Base-by-base conservation (phyloP, 2,113 vertebrate species). In the Arizona elegans region DNA sequence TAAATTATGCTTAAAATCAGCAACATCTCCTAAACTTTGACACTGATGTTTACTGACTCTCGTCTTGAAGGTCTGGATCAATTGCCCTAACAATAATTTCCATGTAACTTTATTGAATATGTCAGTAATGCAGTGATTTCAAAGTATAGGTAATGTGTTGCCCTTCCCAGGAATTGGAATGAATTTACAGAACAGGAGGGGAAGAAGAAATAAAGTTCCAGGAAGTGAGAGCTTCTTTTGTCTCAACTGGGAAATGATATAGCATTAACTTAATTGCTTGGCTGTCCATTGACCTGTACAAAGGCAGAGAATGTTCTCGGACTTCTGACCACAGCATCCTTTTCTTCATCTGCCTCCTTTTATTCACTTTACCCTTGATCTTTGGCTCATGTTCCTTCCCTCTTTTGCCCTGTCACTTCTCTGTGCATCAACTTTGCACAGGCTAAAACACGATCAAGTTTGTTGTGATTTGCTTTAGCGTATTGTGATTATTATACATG, bases 1-100 rank as follows among this genome's bases (percentile, higher is more conserved):
- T 94, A 93, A 96, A 95, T 95, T 94, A 87, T 91, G 62, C 70
- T 93, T 96, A 93, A 56, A 92, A 90, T 95, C 93, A 93, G 89
- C 91, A 91, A 26, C 70, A n/a, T 58, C 91, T 88, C 59, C 85
- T 62, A 86, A n/a, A 65, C 8, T 38, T 87, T 65, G 23, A 47
- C 33, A 43, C 12, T 5, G 15, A 90, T 75, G 56, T 15, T 86
- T 87, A 86, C 50, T 38, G 59, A 75, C 13, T 86, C 29, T 85
- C 29, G 19, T 50, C 24, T 47, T 29, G 85, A 62, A 33, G 87
- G 52, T 38, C 33, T 5, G 23, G 85, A 90, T 92, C 81, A 87
- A 92, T 93, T 43, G 29, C 43, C 8, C 38, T 87, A 56, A 87
- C 52, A 70, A 70, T 33, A 24, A 55, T 90, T 87, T 29, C 70